A percentile compares a stretch with the other conserved stretches of the same genome.
These are phyloP conservation scores for Pyxicephalus adspersus DNA, from an alignment of 2,113 vertebrate species.

Conservation along the genomic window DNA sequence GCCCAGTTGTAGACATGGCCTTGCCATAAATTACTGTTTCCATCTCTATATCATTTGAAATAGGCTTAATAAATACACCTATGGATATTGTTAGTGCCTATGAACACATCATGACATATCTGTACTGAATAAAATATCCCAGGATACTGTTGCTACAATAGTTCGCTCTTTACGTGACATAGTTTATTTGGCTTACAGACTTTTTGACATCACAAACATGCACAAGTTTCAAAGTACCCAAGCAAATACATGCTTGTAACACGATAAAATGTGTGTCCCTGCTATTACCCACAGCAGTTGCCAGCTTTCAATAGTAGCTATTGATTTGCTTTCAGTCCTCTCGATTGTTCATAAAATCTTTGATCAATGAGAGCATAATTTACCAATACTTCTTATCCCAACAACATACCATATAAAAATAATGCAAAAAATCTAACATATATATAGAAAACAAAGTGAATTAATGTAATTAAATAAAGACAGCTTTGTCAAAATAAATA, in stretches of 20 bases:
- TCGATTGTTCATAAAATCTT: slow-evolving; percentile 14
- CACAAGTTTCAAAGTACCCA: slow-evolving; percentile 19
- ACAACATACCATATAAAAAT: slow-evolving; percentile 20
- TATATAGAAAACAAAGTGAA: slow-evolving; percentile 14
- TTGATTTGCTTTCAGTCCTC: slow-evolving; percentile 11
- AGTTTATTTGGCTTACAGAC: slow-evolving; percentile 37
- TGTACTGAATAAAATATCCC: not conserved
- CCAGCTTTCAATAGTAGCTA: not conserved
- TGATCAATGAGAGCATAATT: slow-evolving; percentile 13
- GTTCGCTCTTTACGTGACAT: not conserved
- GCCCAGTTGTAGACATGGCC: not conserved
- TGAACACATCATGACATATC: not conserved
- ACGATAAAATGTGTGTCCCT: not conserved
- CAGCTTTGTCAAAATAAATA: slow-evolving; percentile 35
- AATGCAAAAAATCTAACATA: slow-evolving; percentile 7
- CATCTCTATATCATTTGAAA: not conserved
- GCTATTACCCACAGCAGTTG: not conserved
- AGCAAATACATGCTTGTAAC: slow-evolving; percentile 24
- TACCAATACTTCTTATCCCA: not conserved
- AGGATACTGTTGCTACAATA: not conserved
- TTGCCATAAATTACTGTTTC: not conserved
- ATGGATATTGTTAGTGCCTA: not conserved
- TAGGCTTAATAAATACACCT: not conserved
- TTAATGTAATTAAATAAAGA: slow-evolving; percentile 16
- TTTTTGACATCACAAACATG: slow-evolving; percentile 38